A percentile compares a stretch with the other conserved stretches of the same genome.
These are phyloP conservation scores for Branchellion lobata DNA, from an alignment of 2,888 invertebrate genomes.

Conservation along the genomic window DNA sequence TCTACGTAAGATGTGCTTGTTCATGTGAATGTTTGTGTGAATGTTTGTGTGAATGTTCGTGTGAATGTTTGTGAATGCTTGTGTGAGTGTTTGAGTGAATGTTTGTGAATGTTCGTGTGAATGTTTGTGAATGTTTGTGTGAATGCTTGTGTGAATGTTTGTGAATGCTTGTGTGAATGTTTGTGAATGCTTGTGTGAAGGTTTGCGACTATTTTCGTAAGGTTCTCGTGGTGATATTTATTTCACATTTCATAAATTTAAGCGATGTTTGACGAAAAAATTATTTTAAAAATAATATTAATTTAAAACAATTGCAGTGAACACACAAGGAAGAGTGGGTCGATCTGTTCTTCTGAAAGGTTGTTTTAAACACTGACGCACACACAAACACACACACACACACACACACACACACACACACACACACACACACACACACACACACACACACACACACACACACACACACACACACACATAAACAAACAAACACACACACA, in stretches of 20 bases:
- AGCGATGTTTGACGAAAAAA: background rate
- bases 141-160: background rate
- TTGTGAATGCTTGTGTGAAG: background rate
- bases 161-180: background rate
- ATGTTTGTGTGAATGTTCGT: background rate
- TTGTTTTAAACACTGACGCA: too few relatives aligned
- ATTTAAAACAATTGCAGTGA: too few relatives aligned
- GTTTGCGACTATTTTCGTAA: background rate
- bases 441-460: too few relatives aligned
- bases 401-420: too few relatives aligned
- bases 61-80: background rate
- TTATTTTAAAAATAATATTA: background rate
- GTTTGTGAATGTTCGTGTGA: background rate
- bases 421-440: too few relatives aligned
- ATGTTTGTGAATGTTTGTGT: background rate
- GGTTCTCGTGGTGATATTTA: background rate
- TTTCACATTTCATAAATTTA: background rate
- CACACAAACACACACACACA: too few relatives aligned
- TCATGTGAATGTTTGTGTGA: background rate
- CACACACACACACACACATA: constrained; percentile 16
- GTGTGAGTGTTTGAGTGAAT: background rate
- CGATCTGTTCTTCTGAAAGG: too few relatives aligned
- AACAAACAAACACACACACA: constrained; percentile 10
- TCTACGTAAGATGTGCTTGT: background rate
- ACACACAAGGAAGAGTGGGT: too few relatives aligned